Base-by-base conservation (phyloP, 2,113 vertebrate genomes). In the Chaenocephalus aceratus region DNA sequence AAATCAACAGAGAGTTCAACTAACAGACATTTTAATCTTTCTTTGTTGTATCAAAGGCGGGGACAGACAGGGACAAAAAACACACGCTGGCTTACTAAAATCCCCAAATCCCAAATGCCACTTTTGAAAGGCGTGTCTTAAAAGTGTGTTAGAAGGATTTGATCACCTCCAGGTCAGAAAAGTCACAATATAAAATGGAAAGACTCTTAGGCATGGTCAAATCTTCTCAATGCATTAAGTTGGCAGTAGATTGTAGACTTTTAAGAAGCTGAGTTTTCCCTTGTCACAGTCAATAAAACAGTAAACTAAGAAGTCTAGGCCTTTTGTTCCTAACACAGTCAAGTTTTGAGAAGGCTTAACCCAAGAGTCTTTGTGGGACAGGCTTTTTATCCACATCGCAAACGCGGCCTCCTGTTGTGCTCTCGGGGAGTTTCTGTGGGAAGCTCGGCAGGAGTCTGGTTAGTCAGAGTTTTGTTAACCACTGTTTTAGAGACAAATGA, bases 381-480 rank as follows among this genome's bases (percentile, higher is more conserved):
- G 23, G 46, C 70, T 90, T 79, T 41, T 86, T 76, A 80, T 83
- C 72, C 62, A 72, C 86, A 59, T 75, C 11, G 72, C 53, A 80
- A 87, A 79, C 10, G 77, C 34, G 65, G 84, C 86, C 77, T 84
- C 87, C 84, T 18, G 76, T 57, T 68, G 82, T 44, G 78, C 75
- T 80, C 65, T 61, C 68, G 67, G 26, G 26, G 80, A 62, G 72
- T 71, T 82, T 85, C 77, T 85, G 82, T 85, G 84, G 86, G 77
- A 87, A 84, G 78, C 82, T 82, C 83, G 86, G 79, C 68, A 72
- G 80, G 85, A 91, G 84, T 70, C 87, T 79, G 65, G 63, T 91
- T 88, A 72, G 83, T 89, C 83, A 72, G 71, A 86, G 83, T 89
- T 89, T 79, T 85, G 82, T 81, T 79, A 84, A 36, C 77, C 86